Percentiles rank a stretch among this genome's conserved stretches.
Conservation (phyloP, 2,888 invertebrate species). For the Lithosia quadra region DNA sequence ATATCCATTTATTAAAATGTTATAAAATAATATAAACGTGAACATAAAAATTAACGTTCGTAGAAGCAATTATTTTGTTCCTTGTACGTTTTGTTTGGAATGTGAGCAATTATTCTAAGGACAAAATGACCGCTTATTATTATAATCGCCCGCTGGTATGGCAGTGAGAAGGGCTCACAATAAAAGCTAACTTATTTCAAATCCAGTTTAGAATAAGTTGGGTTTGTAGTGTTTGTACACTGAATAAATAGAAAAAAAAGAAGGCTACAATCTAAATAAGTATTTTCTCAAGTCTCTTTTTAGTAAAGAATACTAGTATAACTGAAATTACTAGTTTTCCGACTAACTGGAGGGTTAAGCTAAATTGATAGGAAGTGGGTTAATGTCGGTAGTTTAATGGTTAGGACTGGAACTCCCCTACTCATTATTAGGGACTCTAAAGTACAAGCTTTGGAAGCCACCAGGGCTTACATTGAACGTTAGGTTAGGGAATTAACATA, state of each 20-base stretch:
- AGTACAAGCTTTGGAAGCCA: not conserved
- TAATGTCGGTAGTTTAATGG: too few relatives aligned
- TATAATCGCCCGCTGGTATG: conserved; percentile 66
- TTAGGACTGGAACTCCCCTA: too few relatives aligned
- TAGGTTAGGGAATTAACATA: too few relatives aligned
- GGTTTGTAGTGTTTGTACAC: conserved; percentile 30
- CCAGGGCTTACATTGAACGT: not conserved
- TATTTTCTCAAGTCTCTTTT: too few relatives aligned
- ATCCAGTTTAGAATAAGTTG: conserved; percentile 49
- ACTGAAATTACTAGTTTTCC: too few relatives aligned
- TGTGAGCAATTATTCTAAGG: conserved; percentile 69
- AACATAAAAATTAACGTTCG: conserved; percentile 43
- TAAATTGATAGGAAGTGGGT: too few relatives aligned
- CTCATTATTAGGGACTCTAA: too few relatives aligned
- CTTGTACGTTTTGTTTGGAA: conserved; percentile 35
- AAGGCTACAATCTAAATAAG: too few relatives aligned
- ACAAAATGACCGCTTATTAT: conserved; percentile 79
- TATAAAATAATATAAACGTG: conserved; percentile 40
- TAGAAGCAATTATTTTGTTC: conserved; percentile 34
- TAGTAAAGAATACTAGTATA: too few relatives aligned
- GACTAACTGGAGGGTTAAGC: too few relatives aligned
- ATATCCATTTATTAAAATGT: conserved; percentile 47
- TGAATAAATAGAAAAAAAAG: not conserved
- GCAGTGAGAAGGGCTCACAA: conserved; percentile 52
- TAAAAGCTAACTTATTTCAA: conserved; percentile 69